These are phyloP conservation scores for Brachionus angularis DNA, from an alignment of 1,140 invertebrate species.

Conservation along the genomic window DNA sequence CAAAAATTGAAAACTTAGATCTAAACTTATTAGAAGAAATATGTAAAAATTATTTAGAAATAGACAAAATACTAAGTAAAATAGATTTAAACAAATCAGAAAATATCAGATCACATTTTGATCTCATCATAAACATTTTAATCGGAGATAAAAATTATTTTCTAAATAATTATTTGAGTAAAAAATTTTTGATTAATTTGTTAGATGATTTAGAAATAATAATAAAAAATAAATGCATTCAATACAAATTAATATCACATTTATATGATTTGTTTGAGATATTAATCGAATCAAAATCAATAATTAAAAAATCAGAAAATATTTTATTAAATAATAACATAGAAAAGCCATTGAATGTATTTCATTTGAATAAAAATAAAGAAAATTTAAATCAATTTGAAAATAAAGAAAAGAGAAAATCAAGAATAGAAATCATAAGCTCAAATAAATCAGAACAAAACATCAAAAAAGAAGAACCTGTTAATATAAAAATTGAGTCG, in stretches of 20 bases:
- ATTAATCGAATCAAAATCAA: too few species aligned
- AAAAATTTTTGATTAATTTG: conserved; percentile 19
- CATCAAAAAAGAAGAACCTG: too few species aligned
- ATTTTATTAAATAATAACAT: too few species aligned
- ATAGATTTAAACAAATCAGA: neutral
- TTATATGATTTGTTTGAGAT: conserved; percentile 28
- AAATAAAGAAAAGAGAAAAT: too few species aligned
- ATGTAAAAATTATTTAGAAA: conserved; percentile 16
- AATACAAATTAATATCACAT: conserved; percentile 1
- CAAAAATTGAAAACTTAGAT: conserved; percentile 11
- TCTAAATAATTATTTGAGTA: conserved; percentile 7
- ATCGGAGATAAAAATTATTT: neutral
- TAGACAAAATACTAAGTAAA: neutral
- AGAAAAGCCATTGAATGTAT: neutral
- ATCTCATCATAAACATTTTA: neutral
- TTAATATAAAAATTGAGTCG: too few species aligned
- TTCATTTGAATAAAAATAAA: conserved; percentile 4
- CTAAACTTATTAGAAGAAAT: neutral
- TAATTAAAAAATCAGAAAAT: too few species aligned
- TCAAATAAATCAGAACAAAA: too few species aligned
- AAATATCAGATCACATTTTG: neutral
- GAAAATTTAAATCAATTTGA: neutral
- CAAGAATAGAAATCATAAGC: too few species aligned
- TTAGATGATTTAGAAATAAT: neutral
- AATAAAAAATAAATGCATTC: neutral